These are phyloP conservation scores for Volucella inflata DNA, from an alignment of 2,888 invertebrate species.

Conservation along the genomic window DNA sequence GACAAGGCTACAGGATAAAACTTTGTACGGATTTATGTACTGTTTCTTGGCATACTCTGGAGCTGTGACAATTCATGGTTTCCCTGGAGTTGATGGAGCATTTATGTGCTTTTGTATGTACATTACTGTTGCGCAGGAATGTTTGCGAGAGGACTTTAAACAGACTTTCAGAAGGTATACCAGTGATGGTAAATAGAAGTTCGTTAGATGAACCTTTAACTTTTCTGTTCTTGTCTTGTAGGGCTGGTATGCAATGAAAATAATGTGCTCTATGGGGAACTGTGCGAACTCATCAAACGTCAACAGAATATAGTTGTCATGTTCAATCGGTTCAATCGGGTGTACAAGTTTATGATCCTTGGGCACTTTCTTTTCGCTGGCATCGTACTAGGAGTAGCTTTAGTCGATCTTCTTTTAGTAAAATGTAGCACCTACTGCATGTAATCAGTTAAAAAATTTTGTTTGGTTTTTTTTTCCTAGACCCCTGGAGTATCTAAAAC, in stretches of 20 bases:
- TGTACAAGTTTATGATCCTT: constrained; percentile 46
- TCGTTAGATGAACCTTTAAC: neutral
- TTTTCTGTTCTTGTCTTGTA: neutral
- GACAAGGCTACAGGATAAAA: constrained; percentile 33
- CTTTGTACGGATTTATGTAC: constrained; percentile 31
- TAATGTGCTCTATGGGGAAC: constrained; percentile 10
- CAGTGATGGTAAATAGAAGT: neutral
- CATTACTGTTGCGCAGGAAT: constrained; percentile 43
- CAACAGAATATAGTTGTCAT: constrained; percentile 39
- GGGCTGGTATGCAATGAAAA: neutral
- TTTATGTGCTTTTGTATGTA: constrained; percentile 63
- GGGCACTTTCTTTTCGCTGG: constrained; percentile 53
- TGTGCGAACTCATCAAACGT: constrained; percentile 23
- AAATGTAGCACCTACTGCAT: no score
- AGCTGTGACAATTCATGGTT: constrained; percentile 54
- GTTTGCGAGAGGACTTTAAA: constrained; percentile 54
- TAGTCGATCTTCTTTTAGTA: constrained; percentile 46
- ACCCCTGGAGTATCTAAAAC: constrained; percentile 36
- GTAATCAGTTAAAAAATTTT: no score
- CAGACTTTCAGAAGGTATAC: neutral
- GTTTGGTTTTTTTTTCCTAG: neutral
- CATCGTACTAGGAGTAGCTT: constrained; percentile 46
- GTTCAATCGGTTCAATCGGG: constrained; percentile 24
- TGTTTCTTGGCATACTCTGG: constrained; percentile 52
- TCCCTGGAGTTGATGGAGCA: constrained; percentile 46